Evolutionary conservation across 2,113 vertebrate species (phyloP).

Genomic region (human (Homo sapiens)): DNA sequence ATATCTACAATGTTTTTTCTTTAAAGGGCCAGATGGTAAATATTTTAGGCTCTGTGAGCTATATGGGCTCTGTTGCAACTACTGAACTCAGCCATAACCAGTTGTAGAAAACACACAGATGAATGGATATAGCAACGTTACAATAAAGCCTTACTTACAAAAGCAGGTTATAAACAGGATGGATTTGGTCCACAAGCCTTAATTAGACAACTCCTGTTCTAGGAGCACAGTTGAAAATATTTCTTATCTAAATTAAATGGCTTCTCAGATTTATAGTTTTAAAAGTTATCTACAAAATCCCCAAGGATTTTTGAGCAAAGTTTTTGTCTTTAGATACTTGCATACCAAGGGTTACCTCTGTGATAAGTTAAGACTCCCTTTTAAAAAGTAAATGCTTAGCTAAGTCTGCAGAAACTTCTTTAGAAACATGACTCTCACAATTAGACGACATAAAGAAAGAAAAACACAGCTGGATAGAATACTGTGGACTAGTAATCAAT

Average conservation of each 20-base stretch:
- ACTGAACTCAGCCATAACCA: not conserved
- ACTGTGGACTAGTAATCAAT: constrained; percentile 27
- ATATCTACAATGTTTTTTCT: not conserved
- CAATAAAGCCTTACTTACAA: not conserved
- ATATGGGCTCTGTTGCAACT: not conserved
- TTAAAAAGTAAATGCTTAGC: constrained; percentile 26
- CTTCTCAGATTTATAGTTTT: not conserved
- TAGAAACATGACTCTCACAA: constrained; percentile 54
- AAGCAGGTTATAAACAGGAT: not conserved
- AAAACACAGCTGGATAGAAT: constrained; percentile 60
- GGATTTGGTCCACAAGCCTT: not conserved
- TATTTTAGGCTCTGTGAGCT: not conserved
- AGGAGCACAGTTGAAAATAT: not conserved
- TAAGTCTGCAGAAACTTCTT: constrained; percentile 48
- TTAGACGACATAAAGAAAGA: constrained; percentile 33
- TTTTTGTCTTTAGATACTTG: not conserved
- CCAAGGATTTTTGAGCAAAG: not conserved
- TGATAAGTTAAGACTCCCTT: not conserved
- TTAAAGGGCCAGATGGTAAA: not conserved
- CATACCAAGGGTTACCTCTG: not conserved
- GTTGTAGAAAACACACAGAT: not conserved
- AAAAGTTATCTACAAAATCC: not conserved
- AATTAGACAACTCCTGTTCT: not conserved
- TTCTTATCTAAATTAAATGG: not conserved
- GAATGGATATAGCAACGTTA: not conserved